Conservation (phyloP, 2,113 vertebrate genomes). For the Synodontis membranacea region DNA sequence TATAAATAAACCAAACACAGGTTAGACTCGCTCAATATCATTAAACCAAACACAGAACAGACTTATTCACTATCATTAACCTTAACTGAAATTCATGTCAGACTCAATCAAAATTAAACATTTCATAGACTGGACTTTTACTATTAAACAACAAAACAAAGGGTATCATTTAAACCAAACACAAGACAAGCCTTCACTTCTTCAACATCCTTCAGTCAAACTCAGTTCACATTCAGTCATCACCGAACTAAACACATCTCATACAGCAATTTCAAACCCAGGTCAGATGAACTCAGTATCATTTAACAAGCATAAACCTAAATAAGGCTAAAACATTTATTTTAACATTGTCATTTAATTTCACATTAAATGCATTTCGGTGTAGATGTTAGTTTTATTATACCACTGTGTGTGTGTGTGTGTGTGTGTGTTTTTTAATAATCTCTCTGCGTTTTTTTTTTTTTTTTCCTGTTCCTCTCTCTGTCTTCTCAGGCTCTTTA, state of each 20-base stretch:
- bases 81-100: background rate
- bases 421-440: background rate
- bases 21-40: background rate
- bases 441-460: too few species aligned
- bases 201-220: too few species aligned
- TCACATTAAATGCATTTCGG: background rate
- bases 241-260: too few species aligned
- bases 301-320: background rate
- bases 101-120: background rate
- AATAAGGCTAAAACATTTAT: background rate
- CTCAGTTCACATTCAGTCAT: too few species aligned
- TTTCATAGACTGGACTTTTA: background rate
- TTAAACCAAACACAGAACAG: background rate
- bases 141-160: background rate
- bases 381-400: background rate
- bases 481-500: conserved; percentile 68
- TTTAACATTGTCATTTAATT: background rate
- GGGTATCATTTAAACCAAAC: background rate
- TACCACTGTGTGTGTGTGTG: too few species aligned
- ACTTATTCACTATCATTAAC: background rate
- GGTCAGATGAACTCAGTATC: background rate
- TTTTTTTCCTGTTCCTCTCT: background rate
- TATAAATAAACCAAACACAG: background rate
- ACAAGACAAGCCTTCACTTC: too few species aligned
- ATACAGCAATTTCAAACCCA: background rate